Evolutionary conservation across 2,113 vertebrate genomes (phyloP).

Genomic region (Smithornis capensis): DNA sequence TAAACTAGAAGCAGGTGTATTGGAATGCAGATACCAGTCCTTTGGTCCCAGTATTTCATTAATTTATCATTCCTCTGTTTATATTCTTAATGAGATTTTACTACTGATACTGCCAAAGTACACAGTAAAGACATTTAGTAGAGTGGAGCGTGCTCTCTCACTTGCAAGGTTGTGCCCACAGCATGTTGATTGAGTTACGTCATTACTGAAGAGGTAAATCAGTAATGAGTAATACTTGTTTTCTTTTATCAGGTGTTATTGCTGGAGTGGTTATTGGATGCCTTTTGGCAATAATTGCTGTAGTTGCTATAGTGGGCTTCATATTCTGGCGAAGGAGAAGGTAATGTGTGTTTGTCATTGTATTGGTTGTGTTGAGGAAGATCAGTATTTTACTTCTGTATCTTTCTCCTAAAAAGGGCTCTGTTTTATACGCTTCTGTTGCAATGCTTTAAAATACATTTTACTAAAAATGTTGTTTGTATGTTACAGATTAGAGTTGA

Average conservation of each 20-base stretch:
- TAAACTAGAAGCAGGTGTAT: not conserved
- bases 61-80: not conserved
- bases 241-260: conserved; percentile 67
- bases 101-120: not conserved
- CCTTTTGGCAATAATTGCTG: conserved; percentile 72
- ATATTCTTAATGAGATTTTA: not conserved
- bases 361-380: not conserved
- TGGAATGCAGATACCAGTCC: not conserved
- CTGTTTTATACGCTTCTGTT: not conserved
- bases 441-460: not conserved
- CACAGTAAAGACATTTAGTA: not conserved
- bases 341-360: conserved; percentile 31
- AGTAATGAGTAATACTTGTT: not conserved
- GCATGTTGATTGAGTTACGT: not conserved
- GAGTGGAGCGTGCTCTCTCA: not conserved
- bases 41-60: not conserved
- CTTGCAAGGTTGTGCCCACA: not conserved
- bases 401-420: not conserved
- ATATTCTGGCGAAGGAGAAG: conserved; percentile 85
- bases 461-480: not conserved
- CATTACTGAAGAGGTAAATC: not conserved
- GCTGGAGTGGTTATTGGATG: conserved; percentile 74
- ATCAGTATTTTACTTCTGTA: not conserved
- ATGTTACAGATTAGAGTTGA: not conserved
- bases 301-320: conserved; percentile 71